Conservation (phyloP, 1,140 invertebrate species). For the Drosophila neocordata region DNA sequence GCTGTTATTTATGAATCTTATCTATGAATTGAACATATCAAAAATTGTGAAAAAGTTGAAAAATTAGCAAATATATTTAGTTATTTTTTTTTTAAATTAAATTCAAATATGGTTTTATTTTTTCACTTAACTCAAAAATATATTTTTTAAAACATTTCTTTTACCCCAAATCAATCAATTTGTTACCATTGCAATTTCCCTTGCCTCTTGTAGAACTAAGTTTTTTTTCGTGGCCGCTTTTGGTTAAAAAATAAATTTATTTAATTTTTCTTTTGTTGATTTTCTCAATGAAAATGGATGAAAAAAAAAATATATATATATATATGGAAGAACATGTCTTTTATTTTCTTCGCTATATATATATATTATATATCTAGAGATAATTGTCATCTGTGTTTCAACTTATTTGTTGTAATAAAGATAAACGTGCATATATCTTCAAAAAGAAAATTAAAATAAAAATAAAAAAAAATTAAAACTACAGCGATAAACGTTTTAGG, state of each 20-base stretch:
- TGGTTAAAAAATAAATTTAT: conserved; percentile 37
- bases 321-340: conserved; percentile 5
- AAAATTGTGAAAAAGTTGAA: too few relatives aligned
- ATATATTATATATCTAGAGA: conserved; percentile 28
- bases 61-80: too few relatives aligned
- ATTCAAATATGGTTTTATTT: too few relatives aligned
- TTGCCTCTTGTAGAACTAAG: background rate
- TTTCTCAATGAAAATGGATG: background rate
- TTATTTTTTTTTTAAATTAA: too few relatives aligned
- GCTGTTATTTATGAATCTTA: too few relatives aligned
- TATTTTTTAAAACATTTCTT: too few relatives aligned
- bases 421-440: conserved; percentile 31
- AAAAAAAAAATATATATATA: background rate
- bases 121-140: too few relatives aligned
- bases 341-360: conserved; percentile 8
- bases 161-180: too few relatives aligned
- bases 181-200: conserved; percentile 4
- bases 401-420: conserved; percentile 37
- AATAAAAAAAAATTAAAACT: background rate
- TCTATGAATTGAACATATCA: too few relatives aligned
- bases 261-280: conserved; percentile 13
- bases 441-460: conserved; percentile 19
- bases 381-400: conserved; percentile 39
- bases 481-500: conserved; percentile 47
- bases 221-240: conserved; percentile 45